A percentile compares a stretch with the other conserved stretches of the same genome.
These are phyloP conservation scores for Diprion similis DNA, from an alignment of 1,140 invertebrate genomes.

Conservation along the genomic window DNA sequence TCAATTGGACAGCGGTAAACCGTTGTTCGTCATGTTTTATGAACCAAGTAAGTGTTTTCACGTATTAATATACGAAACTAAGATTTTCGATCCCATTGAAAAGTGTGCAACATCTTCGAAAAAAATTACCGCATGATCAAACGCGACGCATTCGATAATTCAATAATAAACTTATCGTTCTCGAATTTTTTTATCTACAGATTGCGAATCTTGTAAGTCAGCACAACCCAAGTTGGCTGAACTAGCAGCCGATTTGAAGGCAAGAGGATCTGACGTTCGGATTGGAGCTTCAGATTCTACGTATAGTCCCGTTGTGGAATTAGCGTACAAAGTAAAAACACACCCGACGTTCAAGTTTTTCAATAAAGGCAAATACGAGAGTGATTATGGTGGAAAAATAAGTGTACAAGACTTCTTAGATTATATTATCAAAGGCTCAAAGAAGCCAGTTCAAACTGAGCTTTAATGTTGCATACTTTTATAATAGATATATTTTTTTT, in stretches of 20 bases:
- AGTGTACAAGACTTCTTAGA: conserved; percentile 49
- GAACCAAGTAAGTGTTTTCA: conserved; percentile 72
- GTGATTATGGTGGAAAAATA: conserved; percentile 68
- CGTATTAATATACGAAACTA: conserved; percentile 13
- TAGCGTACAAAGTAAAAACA: conserved; percentile 68
- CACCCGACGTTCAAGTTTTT: conserved; percentile 80
- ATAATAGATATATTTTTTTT: neutral
- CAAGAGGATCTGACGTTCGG: conserved; percentile 61
- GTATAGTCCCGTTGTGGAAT: conserved; percentile 62
- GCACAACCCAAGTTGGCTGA: conserved; percentile 74
- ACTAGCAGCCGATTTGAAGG: conserved; percentile 68
- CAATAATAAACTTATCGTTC: no score
- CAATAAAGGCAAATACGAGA: conserved; percentile 67
- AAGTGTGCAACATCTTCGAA: no score
- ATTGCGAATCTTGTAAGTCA: conserved; percentile 81
- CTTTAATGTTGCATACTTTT: neutral
- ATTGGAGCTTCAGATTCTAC: conserved; percentile 77
- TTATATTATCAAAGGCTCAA: neutral
- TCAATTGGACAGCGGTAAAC: conserved; percentile 68
- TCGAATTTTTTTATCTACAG: conserved; percentile 54
- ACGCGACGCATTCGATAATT: no score
- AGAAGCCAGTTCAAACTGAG: neutral
- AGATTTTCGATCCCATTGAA: neutral
- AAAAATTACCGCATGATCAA: no score
- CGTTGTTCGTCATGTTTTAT: conserved; percentile 79